These are phyloP conservation scores for Hemiscyllium ocellatum DNA, from an alignment of 2,113 vertebrate genomes.

Conservation along the genomic window DNA sequence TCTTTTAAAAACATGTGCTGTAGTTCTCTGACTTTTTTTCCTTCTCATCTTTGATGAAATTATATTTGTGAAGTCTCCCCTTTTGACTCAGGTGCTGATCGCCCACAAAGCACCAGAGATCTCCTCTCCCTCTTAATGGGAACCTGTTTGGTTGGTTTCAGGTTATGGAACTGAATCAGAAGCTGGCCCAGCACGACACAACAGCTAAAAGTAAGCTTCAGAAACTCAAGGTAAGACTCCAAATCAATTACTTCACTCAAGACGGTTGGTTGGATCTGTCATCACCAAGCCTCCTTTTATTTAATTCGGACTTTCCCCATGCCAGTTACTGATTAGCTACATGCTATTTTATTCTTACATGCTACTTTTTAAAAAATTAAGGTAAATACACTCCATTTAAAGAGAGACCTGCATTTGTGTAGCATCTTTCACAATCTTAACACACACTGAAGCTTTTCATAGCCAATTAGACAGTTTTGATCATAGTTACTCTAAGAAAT, in stretches of 20 bases:
- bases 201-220: constrained; percentile 52
- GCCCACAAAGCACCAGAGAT: not conserved
- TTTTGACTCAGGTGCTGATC: not conserved
- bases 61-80: not conserved
- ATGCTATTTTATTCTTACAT: not conserved
- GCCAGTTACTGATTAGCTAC: not conserved
- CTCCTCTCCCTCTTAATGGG: not conserved
- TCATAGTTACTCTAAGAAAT: not conserved
- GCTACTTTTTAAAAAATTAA: not conserved
- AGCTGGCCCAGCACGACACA: constrained; percentile 57
- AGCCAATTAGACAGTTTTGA: not conserved
- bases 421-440: not conserved
- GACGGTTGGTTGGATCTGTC: not conserved
- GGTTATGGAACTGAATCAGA: constrained; percentile 61
- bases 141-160: constrained; percentile 41
- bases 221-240: constrained; percentile 52
- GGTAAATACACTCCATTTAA: not conserved
- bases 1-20: too few relatives aligned
- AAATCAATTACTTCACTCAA: not conserved
- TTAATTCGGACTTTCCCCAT: not conserved
- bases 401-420: not conserved
- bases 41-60: not conserved
- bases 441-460: not conserved
- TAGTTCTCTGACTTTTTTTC: not conserved
- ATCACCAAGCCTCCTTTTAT: not conserved